Evolutionary conservation across 2,888 invertebrate species (phyloP).

Genomic region (Rosalia funebris): DNA sequence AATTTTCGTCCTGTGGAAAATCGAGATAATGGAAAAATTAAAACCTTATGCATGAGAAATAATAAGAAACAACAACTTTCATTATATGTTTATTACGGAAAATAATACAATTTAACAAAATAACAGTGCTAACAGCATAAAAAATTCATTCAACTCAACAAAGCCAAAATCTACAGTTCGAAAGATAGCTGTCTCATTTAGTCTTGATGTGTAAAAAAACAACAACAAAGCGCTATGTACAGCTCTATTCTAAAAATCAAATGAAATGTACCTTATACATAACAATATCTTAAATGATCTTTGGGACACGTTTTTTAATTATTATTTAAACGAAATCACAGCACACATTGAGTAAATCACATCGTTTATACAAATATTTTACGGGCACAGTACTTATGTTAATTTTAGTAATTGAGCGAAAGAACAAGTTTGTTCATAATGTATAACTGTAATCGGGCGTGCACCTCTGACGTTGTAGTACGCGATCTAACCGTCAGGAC

Average conservation of each 20-base stretch:
- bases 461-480: conserved; percentile 54
- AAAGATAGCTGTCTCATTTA: conserved; percentile 31
- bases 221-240: conserved; percentile 43
- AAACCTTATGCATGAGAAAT: conserved; percentile 50
- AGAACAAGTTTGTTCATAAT: conserved; percentile 54
- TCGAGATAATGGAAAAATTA: conserved; percentile 38
- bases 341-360: conserved; percentile 51
- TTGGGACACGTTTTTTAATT: conserved; percentile 32
- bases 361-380: conserved; percentile 47
- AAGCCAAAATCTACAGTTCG: conserved; percentile 48
- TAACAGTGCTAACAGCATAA: conserved; percentile 52
- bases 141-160: conserved; percentile 54
- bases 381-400: conserved; percentile 41
- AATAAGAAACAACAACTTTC: conserved; percentile 50
- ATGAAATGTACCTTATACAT: conserved; percentile 48
- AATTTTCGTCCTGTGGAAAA: conserved; percentile 49
- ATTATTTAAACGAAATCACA: conserved; percentile 43
- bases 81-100: conserved; percentile 51
- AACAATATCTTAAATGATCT: conserved; percentile 36
- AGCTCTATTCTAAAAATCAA: conserved; percentile 44
- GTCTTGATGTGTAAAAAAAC: conserved; percentile 34
- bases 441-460: conserved; percentile 58
- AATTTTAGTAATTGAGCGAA: conserved; percentile 46
- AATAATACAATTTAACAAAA: conserved; percentile 43
- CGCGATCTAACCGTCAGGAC: conserved; percentile 52